Conservation (phyloP, 2,797 vertebrate genomes). For the Kryptolebias ocellatus region DNA sequence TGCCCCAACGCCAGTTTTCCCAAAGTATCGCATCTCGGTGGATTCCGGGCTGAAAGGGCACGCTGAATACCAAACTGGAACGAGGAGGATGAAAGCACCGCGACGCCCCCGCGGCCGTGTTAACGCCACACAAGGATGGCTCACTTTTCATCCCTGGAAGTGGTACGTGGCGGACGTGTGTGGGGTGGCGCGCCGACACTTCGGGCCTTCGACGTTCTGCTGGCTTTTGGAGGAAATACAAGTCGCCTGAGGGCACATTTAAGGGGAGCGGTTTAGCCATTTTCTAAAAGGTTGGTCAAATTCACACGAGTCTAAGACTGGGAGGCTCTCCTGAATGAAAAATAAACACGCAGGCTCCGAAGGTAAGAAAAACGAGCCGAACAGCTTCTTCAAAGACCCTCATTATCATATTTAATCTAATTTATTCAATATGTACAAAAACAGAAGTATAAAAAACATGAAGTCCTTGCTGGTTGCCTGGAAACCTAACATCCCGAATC, state of each 20-base stretch:
- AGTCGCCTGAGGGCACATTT: neutral
- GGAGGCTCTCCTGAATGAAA: neutral
- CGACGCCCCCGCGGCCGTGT: constrained; percentile 10
- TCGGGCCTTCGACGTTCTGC: constrained; percentile 5
- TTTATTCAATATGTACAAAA: neutral
- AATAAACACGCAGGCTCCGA: neutral
- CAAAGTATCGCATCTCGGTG: constrained; percentile 54
- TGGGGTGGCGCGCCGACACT: constrained; percentile 2
- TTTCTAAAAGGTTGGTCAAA: neutral
- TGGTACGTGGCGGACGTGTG: constrained; percentile 12
- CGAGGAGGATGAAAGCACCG: constrained; percentile 24
- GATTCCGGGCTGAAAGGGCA: constrained; percentile 32
- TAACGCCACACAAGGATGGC: constrained; percentile 32
- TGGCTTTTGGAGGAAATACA: neutral
- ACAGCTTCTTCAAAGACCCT: neutral
- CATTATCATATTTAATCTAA: neutral
- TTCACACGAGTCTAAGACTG: neutral
- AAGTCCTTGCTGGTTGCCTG: neutral
- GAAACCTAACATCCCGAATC: neutral
- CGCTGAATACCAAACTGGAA: constrained; percentile 34
- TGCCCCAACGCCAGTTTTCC: constrained; percentile 53
- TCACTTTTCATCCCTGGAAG: constrained; percentile 43
- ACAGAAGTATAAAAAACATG: neutral
- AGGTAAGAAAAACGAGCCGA: neutral
- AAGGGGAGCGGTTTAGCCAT: neutral